Percentiles rank a stretch among this genome's conserved stretches.
Evolutionary conservation across 2,797 vertebrate species (phyloP).

Genomic region (Alouatta caraya): DNA sequence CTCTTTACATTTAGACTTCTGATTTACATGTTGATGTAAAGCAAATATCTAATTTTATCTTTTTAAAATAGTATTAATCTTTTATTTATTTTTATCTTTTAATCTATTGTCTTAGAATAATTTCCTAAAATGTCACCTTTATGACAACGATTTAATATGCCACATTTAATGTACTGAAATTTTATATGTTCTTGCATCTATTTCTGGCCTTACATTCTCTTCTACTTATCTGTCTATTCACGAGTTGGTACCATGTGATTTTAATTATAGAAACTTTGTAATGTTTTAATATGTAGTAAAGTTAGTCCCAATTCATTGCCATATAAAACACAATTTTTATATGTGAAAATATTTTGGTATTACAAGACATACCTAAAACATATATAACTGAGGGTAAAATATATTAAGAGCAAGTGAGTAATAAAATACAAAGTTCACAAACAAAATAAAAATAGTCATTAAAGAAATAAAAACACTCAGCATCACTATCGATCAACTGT

Average conservation of each 20-base stretch:
- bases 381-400: background rate
- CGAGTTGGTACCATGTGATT: background rate
- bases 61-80: background rate
- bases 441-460: background rate
- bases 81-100: background rate
- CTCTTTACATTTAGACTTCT: background rate
- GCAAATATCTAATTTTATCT: background rate
- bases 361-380: background rate
- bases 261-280: background rate
- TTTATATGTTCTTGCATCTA: background rate
- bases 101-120: background rate
- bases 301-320: background rate
- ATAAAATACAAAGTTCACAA: background rate
- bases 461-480: background rate
- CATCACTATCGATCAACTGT: background rate
- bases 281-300: background rate
- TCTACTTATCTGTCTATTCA: background rate
- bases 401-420: background rate
- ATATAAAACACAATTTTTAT: background rate
- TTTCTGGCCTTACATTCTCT: background rate
- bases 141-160: background rate
- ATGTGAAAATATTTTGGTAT: background rate
- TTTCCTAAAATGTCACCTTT: background rate
- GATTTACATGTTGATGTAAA: background rate
- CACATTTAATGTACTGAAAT: background rate